phyloP scores from a whole-genome alignment of 1,140 invertebrate genomes.

The Pseudomyrmex cubaensis region DNA sequence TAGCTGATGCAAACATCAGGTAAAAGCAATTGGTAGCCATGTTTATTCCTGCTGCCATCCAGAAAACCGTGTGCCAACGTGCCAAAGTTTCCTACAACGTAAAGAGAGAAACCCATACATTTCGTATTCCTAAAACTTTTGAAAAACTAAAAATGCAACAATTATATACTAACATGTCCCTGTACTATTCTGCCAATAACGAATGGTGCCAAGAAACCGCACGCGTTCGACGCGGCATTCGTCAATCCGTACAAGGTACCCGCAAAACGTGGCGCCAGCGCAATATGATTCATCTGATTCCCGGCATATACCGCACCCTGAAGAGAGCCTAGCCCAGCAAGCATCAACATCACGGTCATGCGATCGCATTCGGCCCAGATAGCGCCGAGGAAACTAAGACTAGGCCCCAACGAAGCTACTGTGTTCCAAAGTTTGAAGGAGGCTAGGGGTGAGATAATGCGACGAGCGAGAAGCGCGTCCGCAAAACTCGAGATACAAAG shows the following conservation, averaged over 20 bases:
- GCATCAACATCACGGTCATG: conserved; percentile 89
- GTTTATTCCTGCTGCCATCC: conserved; percentile 93
- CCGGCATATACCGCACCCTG: conserved; percentile 91
- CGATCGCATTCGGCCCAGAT: conserved; percentile 92
- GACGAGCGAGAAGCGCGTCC: conserved; percentile 88
- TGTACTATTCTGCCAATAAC: conserved; percentile 90
- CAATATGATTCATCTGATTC: conserved; percentile 95
- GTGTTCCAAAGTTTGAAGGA: conserved; percentile 93
- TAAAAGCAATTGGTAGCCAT: conserved; percentile 92
- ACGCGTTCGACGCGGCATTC: conserved; percentile 94
- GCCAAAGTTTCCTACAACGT: conserved; percentile 91
- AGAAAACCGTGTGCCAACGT: conserved; percentile 95
- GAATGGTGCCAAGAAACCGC: conserved; percentile 94
- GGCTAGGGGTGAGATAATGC: conserved; percentile 87
- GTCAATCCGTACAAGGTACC: conserved; percentile 95
- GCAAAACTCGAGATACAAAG: conserved; percentile 90
- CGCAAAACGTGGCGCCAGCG: conserved; percentile 93
- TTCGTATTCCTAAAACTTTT: neutral
- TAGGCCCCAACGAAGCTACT: conserved; percentile 90
- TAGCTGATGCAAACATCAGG: conserved; percentile 92
- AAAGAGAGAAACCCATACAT: neutral
- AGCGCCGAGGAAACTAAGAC: conserved; percentile 90
- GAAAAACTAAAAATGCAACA: neutral
- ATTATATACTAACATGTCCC: conserved; percentile 86
- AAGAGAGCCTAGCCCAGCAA: conserved; percentile 90